These are phyloP conservation scores for Chrysaora quinquecirrha DNA, from an alignment of 30 jellyfish, hydroid and myxozoan genomes.

Conservation along the genomic window DNA sequence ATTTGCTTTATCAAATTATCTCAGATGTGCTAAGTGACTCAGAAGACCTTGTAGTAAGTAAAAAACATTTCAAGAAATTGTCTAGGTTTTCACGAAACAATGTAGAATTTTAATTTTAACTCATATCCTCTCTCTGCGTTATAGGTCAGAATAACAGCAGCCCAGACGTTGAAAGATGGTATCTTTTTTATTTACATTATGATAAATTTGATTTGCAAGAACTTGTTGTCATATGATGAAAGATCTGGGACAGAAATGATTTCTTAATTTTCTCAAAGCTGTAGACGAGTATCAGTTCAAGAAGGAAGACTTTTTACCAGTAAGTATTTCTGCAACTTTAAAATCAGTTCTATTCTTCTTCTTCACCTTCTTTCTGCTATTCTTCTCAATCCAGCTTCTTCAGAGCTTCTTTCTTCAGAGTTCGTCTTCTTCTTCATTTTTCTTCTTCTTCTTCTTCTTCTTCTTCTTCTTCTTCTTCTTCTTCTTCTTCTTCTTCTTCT, in stretches of 20 bases:
- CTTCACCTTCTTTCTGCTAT: not conserved
- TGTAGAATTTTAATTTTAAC: not conserved
- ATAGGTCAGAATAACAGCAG: conserved; percentile 64
- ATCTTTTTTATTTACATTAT: conserved; percentile 15
- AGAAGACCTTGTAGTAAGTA: conserved; percentile 73
- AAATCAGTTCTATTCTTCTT: not conserved
- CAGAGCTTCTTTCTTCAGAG: not conserved
- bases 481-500: too few species aligned
- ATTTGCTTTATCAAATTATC: conserved; percentile 50
- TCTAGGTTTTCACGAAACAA: not conserved
- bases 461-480: too few species aligned
- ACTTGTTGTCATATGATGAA: too few species aligned
- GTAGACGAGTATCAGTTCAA: conserved; percentile 61
- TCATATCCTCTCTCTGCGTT: too few species aligned
- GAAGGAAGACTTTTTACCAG: conserved; percentile 34
- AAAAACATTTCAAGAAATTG: too few species aligned
- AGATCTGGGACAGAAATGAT: too few species aligned
- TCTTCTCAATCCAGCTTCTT: not conserved
- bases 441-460: not conserved
- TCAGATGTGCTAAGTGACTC: conserved; percentile 25
- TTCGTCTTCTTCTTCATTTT: not conserved
- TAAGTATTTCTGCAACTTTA: not conserved
- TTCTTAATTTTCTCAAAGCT: conserved; percentile 11
- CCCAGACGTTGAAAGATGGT: conserved; percentile 54
- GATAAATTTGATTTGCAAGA: not conserved